Percentiles rank a stretch among this genome's conserved stretches.
These are phyloP conservation scores for Datnioides undecimradiatus DNA, from an alignment of 2,113 vertebrate genomes.

Conservation along the genomic window DNA sequence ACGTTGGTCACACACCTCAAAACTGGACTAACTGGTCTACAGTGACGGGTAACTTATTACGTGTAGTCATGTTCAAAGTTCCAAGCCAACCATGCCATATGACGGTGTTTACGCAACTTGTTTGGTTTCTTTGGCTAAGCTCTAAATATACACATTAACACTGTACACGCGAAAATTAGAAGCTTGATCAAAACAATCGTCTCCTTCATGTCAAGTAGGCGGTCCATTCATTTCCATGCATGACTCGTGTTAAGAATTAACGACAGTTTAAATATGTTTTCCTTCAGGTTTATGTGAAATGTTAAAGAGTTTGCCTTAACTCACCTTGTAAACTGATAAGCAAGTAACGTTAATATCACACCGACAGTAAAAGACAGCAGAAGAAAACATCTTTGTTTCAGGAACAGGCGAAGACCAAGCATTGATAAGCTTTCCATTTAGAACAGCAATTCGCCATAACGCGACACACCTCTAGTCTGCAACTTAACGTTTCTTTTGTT, in stretches of 20 bases:
- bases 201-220: neutral
- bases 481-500: neutral
- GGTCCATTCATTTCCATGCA: neutral
- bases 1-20: neutral
- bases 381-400: slow-evolving; percentile 52
- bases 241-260: neutral
- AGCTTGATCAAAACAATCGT: neutral
- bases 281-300: neutral
- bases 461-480: neutral
- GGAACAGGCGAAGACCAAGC: slow-evolving; percentile 40
- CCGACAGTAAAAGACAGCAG: slow-evolving; percentile 45
- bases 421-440: slow-evolving; percentile 42
- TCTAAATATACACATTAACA: too few species aligned
- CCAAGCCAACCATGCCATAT: too few species aligned
- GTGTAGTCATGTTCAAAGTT: neutral
- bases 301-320: neutral
- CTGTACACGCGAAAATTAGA: too few species aligned
- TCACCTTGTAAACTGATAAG: slow-evolving; percentile 53
- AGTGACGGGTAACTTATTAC: neutral
- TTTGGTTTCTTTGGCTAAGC: neutral
- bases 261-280: neutral
- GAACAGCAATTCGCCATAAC: neutral
- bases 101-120: too few species aligned
- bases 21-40: neutral
- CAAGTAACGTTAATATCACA: slow-evolving; percentile 23